These are phyloP conservation scores for Zosterops japonicus DNA, from an alignment of 2,113 vertebrate species.

Conservation along the genomic window DNA sequence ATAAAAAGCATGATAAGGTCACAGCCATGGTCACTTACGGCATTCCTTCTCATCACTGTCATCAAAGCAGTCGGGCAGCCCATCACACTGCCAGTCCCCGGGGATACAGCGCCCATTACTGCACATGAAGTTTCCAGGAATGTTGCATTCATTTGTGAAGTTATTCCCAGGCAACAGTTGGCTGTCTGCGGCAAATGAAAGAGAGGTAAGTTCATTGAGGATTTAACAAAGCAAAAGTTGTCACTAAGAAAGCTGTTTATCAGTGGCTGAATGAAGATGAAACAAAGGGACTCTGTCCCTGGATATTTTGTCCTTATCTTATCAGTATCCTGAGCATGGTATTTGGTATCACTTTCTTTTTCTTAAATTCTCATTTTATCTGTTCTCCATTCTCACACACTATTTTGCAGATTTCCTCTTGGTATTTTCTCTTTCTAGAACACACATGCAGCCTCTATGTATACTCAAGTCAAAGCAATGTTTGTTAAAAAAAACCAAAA, in stretches of 20 bases:
- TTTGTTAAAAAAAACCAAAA: neutral
- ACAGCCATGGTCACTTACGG: slow-evolving; percentile 80
- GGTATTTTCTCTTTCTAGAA: neutral
- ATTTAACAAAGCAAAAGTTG: neutral
- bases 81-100: slow-evolving; percentile 91
- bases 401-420: neutral
- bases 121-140: slow-evolving; percentile 96
- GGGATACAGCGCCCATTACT: slow-evolving; percentile 91
- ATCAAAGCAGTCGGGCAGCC: slow-evolving; percentile 91
- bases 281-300: neutral
- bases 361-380: neutral
- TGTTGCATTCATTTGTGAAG: slow-evolving; percentile 95
- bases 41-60: slow-evolving; percentile 94
- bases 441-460: neutral
- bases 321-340: neutral
- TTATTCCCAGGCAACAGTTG: slow-evolving; percentile 94
- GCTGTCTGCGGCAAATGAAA: slow-evolving; percentile 78
- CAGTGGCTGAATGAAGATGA: neutral
- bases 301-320: neutral
- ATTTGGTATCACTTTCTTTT: neutral
- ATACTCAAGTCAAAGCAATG: neutral
- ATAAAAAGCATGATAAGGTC: neutral
- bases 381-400: neutral
- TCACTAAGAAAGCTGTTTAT: neutral
- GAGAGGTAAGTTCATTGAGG: neutral